These are phyloP conservation scores for Iguana delicatissima DNA, from an alignment of 2,797 vertebrate species.

Conservation along the genomic window DNA sequence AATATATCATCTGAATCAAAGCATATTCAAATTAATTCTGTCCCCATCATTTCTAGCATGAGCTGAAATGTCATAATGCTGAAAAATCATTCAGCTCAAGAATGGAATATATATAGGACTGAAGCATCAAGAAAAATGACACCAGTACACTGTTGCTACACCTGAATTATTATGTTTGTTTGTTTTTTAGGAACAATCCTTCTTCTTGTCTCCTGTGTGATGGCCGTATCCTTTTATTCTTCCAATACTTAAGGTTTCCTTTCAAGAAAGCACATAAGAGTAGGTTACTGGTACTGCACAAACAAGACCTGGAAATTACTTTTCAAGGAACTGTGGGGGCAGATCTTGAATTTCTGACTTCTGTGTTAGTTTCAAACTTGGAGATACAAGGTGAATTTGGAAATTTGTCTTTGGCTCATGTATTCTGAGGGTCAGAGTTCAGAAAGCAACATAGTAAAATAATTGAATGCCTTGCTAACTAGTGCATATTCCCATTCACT, in stretches of 20 bases:
- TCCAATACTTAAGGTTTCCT: conserved; percentile 35
- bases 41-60: conserved; percentile 31
- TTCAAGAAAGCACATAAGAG: conserved; percentile 8
- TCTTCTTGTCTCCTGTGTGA: conserved; percentile 25
- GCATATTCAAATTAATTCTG: conserved; percentile 40
- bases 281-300: background rate
- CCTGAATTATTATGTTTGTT: conserved; percentile 1
- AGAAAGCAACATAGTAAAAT: background rate
- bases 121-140: conserved; percentile 49
- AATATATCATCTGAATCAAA: conserved; percentile 57
- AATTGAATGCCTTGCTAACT: background rate
- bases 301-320: background rate
- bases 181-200: conserved; percentile 17
- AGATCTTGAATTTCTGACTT: background rate
- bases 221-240: conserved; percentile 1
- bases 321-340: background rate
- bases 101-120: conserved; percentile 40
- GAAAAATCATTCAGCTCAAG: conserved; percentile 39
- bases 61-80: conserved; percentile 35
- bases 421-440: accelerated
- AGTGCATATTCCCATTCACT: background rate
- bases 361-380: background rate
- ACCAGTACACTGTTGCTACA: conserved; percentile 11
- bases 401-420: background rate
- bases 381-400: background rate